Evolutionary conservation across 2,888 invertebrate genomes (phyloP), one percentile per base, ranked within the genome.

Genomic region (Cosmia trapezina): DNA sequence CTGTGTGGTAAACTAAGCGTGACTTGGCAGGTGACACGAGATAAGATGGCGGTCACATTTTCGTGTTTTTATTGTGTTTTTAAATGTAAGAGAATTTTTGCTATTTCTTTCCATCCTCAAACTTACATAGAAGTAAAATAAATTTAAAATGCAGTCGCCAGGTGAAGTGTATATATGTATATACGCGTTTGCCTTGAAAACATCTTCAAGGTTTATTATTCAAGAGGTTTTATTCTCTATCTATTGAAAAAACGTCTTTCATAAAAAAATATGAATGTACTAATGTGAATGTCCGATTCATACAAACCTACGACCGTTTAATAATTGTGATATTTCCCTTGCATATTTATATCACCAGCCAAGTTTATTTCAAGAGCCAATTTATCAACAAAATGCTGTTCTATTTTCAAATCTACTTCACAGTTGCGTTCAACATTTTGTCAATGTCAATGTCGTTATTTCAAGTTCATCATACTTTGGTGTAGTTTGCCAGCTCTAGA

Each of bases 391-490:
- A 51, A 41, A 53, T 61, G 7, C 14, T 51, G 37, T 76, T 73
- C 67, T 51, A 67, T 73, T 73, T 72, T 81, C 47, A 56, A 75
- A 61, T 51, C 9, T 12, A 28, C 51, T 60, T 45, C 37, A 54
- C 65, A 66, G 65, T 41, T 59, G 63, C 49, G n/a, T 45, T 68
- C 60, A 70, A 70, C 28, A 62, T 69, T 78, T 75, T 54, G 61
- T 64, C 68, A 77, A 73, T 82, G 78, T 59, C 78, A 65, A 65
- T 62, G 63, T 7, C 17, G 33, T 63, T 57, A 57, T 61, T 57
- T 49, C 69, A 81, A 66, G 53, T 57, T 62, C 63, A 56, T n/a
- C 12, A 73, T 57, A 61, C 14, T 59, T 17, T 62, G 47, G 69
- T 43, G 59, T 45, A 43, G 49, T 73, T 67, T 68, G 57, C 70